Conservation (phyloP, 2,113 vertebrate species). For the Circaetus cinerascens region DNA sequence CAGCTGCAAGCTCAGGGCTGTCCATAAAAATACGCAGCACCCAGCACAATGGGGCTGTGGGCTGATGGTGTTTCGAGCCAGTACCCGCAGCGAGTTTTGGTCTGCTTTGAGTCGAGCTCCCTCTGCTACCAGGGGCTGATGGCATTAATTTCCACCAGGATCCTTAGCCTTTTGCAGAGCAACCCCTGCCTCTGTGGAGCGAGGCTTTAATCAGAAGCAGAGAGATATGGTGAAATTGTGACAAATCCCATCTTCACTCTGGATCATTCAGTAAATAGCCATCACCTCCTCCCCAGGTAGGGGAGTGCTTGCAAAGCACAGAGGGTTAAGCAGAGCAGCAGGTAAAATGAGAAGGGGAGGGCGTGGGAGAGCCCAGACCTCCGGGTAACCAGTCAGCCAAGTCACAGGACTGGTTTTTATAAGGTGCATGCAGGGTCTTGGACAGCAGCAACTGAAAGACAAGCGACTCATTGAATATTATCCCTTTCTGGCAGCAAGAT, state of each 20-base stretch:
- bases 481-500: conserved; percentile 43
- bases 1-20: neutral
- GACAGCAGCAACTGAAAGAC: conserved; percentile 1
- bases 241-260: neutral
- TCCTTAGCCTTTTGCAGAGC: neutral
- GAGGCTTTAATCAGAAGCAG: neutral
- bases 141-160: neutral
- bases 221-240: neutral
- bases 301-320: neutral
- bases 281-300: neutral
- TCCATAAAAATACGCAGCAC: neutral
- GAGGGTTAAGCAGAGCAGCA: neutral
- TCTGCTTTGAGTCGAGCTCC: neutral
- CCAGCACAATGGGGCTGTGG: neutral
- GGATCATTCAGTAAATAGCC: neutral
- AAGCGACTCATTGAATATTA: neutral
- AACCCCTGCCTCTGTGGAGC: neutral
- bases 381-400: neutral
- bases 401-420: neutral
- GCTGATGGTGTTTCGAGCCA: neutral
- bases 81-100: neutral
- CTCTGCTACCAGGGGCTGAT: neutral
- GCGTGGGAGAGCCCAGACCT: neutral
- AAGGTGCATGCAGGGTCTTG: neutral
- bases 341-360: neutral